Evolutionary conservation across 1,140 invertebrate genomes (phyloP), one percentile per base, ranked within the genome.

Genomic region (Phenacoccus solenopsis): DNA sequence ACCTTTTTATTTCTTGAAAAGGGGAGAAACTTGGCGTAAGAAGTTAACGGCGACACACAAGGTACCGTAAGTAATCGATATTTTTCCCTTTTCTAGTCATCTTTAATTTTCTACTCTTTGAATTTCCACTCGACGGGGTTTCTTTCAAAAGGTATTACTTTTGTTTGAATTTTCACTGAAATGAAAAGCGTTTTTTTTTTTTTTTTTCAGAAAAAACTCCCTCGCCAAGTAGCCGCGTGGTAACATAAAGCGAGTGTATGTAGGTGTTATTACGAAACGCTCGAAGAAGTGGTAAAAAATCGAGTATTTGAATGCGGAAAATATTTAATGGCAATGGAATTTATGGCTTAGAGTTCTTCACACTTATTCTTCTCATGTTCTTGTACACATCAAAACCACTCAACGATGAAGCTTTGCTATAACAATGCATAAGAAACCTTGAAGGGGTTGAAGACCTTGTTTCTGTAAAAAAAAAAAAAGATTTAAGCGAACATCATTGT

Each of bases 41-140:
- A 25, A 27, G 21, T 64, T 64, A 25, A 24, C 59, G 21, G 9
- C 9, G 9, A 10, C 59, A 64, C 59, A 64, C 10, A 64, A 64
- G 59, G 59, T 64, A 64, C 59, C 12, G 59, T 64, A 64, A 64
- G 25, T 59, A 64, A 64, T 64, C 59, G 59, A 64, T 64, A 64
- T 64, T 64, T 64, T 64, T 24, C 59, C 59, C 59, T 27, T 64
- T 64, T 64, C 10, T 13, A 49, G 16, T 49, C 10, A 64, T 25
- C 25, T 64, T 64, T 10, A 27, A 27, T 20, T 27, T 27, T 64
- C 21, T 9, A 24, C 22, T 27, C 59, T 64, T 64, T 27, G 59
- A 64, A 64, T 64, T 64, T 24, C 25, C 21, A 25, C 25, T 64
- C 25, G 59, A 49, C 16, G 38, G 16, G 38, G 3, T 9, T 49